phyloP scores from a whole-genome alignment of 30 jellyfish, hydroid and myxozoan genomes.

The Clytia hemisphaerica region DNA sequence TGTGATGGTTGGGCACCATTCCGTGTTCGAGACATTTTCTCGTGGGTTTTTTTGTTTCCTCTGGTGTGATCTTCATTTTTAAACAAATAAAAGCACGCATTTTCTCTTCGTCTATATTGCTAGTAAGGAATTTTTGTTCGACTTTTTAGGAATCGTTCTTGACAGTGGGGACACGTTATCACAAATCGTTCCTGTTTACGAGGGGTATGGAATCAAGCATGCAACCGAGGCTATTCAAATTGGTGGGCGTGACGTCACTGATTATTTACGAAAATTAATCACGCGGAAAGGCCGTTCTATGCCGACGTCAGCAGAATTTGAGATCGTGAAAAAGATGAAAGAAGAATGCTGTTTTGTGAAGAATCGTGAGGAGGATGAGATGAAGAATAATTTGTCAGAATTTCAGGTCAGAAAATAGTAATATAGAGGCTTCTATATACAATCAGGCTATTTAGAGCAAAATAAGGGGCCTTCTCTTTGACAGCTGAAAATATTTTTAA shows the following conservation, averaged over 20 bases:
- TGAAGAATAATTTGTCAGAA: too few relatives aligned
- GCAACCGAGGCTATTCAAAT: constrained; percentile 53
- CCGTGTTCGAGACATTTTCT: too few relatives aligned
- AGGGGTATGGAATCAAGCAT: constrained; percentile 77
- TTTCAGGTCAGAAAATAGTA: too few relatives aligned
- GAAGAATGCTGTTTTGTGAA: constrained; percentile 77
- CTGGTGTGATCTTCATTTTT: too few relatives aligned
- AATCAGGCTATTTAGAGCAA: too few relatives aligned
- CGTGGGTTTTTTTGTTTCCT: too few relatives aligned
- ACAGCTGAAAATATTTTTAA: too few relatives aligned
- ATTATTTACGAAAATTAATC: constrained; percentile 47
- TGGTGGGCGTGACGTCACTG: constrained; percentile 68
- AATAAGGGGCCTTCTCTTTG: too few relatives aligned
- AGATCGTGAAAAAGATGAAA: constrained; percentile 77
- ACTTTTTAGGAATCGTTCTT: constrained; percentile 55
- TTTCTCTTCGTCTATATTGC: neutral
- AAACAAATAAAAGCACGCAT: neutral
- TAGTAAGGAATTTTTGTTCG: neutral
- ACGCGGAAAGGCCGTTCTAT: constrained; percentile 74
- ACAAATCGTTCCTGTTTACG: constrained; percentile 72
- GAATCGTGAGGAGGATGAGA: too few relatives aligned
- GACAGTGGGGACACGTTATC: constrained; percentile 92
- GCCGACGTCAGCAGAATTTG: constrained; percentile 79
- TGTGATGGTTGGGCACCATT: too few relatives aligned
- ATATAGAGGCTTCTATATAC: too few relatives aligned